Evolutionary conservation across 2,113 vertebrate genomes (phyloP).

Genomic region (Eonycteris spelaea): DNA sequence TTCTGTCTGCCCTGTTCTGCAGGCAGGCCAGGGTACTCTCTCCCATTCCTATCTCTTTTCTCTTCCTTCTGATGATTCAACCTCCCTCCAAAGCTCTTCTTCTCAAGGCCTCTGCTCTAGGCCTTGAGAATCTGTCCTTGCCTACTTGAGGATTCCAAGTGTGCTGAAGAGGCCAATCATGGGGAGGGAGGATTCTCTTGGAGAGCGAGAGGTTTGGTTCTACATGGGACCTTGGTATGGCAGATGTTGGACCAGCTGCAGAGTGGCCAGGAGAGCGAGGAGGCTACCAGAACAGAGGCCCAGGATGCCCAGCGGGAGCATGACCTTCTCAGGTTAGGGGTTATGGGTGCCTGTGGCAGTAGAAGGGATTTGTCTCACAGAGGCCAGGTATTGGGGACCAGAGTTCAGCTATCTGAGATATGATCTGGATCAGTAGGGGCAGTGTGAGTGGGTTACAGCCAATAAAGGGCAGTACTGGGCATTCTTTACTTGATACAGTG

Average conservation of each 20-base stretch:
- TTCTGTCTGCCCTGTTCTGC: neutral
- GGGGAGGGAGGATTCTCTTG: neutral
- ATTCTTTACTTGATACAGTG: neutral
- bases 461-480: neutral
- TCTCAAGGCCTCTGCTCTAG: neutral
- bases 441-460: neutral
- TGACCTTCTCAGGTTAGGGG: constrained; percentile 41
- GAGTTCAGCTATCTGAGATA: constrained; percentile 8
- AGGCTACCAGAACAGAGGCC: constrained; percentile 77
- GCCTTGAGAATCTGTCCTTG: constrained; percentile 9
- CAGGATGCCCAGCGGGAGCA: constrained; percentile 78
- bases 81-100: neutral
- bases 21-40: neutral
- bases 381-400: neutral
- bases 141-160: neutral
- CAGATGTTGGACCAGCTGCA: constrained; percentile 84
- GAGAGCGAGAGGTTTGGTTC: constrained; percentile 15
- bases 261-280: constrained; percentile 80
- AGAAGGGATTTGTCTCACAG: neutral
- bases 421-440: neutral
- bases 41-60: neutral
- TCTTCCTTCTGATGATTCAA: neutral
- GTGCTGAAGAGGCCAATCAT: neutral
- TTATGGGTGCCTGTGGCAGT: neutral
- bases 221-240: constrained; percentile 18